Evolutionary conservation across 1,140 invertebrate species (phyloP).

Genomic region (Paracyclopina nana): DNA sequence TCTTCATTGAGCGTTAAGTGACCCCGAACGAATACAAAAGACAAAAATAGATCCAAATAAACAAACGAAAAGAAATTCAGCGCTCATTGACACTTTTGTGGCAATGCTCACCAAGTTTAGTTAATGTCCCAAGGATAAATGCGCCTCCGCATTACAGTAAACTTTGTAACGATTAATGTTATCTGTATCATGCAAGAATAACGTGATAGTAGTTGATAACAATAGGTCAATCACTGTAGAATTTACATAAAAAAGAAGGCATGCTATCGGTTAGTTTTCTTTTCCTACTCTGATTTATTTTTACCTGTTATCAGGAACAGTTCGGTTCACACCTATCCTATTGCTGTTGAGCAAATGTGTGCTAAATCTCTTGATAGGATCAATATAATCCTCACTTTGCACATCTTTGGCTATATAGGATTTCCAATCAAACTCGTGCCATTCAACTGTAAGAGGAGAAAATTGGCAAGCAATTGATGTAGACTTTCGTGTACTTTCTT

Average conservation of each 20-base stretch:
- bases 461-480: no score
- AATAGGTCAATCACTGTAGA: no score
- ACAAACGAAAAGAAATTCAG: no score
- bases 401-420: background rate
- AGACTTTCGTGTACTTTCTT: no score
- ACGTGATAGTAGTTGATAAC: no score
- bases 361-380: background rate
- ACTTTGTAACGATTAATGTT: background rate
- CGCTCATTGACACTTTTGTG: no score
- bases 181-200: background rate
- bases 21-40: no score
- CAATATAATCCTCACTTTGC: background rate
- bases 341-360: background rate
- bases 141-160: background rate
- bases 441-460: no score
- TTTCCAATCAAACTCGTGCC: background rate
- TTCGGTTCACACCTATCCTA: background rate
- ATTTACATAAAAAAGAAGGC: background rate
- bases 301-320: background rate
- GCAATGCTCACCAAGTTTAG: no score
- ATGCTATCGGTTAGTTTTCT: background rate
- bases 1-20: no score
- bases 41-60: no score
- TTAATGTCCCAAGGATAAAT: background rate
- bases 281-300: no score